A percentile compares a stretch with the other conserved stretches of the same genome.
Conservation (phyloP, 2,113 vertebrate species). For the Paraplagusia blochii region DNA sequence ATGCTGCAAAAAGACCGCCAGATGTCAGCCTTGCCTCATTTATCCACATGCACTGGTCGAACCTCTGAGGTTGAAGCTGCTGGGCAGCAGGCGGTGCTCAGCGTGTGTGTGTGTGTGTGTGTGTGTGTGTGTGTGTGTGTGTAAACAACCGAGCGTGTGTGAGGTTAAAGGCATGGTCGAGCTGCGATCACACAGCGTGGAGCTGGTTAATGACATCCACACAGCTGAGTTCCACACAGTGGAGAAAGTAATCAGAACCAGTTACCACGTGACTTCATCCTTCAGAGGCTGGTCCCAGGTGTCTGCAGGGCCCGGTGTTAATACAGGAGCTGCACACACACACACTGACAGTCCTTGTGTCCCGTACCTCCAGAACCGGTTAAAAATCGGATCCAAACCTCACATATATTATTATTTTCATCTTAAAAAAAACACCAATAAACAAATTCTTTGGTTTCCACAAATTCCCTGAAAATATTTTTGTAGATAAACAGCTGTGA, state of each 20-base stretch:
- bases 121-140: slow-evolving; percentile 18
- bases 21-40: slow-evolving; percentile 43
- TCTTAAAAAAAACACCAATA: too few species aligned
- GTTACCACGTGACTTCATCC: slow-evolving; percentile 69
- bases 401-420: too few species aligned
- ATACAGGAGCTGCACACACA: slow-evolving; percentile 45
- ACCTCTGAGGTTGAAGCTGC: slow-evolving; percentile 4
- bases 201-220: slow-evolving; percentile 70
- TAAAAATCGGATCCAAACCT: too few species aligned
- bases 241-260: slow-evolving; percentile 76
- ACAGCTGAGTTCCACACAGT: slow-evolving; percentile 69
- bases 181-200: slow-evolving; percentile 51
- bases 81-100: slow-evolving; percentile 13
- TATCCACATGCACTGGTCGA: not conserved
- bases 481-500: too few species aligned
- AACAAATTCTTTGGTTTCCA: too few species aligned
- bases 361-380: too few species aligned
- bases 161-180: slow-evolving; percentile 59
- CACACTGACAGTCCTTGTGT: not conserved
- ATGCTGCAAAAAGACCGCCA: slow-evolving; percentile 25
- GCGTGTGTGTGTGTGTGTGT: slow-evolving; percentile 25
- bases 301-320: slow-evolving; percentile 67
- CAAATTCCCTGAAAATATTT: too few species aligned
- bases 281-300: slow-evolving; percentile 71
- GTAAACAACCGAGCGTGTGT: slow-evolving; percentile 58